A percentile compares a stretch with the other conserved stretches of the same genome.
Evolutionary conservation across 2,888 invertebrate genomes (phyloP).

Genomic region (Agriopis aurantiaria): DNA sequence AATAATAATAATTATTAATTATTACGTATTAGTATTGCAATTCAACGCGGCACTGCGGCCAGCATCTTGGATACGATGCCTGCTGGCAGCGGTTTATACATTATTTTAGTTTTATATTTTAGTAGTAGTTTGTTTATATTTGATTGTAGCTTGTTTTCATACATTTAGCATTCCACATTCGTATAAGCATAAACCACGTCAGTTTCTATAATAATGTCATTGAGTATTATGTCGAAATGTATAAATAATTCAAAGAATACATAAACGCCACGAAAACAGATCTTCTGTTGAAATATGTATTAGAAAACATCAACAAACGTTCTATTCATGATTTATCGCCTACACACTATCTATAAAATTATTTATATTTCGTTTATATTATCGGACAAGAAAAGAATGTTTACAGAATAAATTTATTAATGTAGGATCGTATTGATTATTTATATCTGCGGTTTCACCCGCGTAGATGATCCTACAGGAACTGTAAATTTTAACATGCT

Average conservation of each 20-base stretch:
- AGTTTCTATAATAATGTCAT: too few species aligned
- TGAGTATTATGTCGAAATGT: not conserved
- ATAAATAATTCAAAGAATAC: not conserved
- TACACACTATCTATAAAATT: conserved; percentile 20
- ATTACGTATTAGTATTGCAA: too few species aligned
- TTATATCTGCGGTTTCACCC: not conserved
- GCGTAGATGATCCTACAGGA: not conserved
- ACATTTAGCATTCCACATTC: too few species aligned
- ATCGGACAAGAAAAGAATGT: conserved; percentile 29
- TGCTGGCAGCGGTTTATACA: too few species aligned
- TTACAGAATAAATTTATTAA: conserved; percentile 15
- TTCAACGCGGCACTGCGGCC: too few species aligned
- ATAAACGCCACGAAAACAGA: not conserved
- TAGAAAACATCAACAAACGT: conserved; percentile 29
- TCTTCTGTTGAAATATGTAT: conserved; percentile 13
- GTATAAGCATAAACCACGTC: too few species aligned
- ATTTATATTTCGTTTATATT: conserved; percentile 37
- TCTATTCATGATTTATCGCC: conserved; percentile 34
- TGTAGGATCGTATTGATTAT: conserved; percentile 5
- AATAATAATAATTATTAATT: too few species aligned
- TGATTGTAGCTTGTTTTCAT: too few species aligned
- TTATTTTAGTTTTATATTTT: too few species aligned
- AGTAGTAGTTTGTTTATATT: too few species aligned
- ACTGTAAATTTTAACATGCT: not conserved
- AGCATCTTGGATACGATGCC: too few species aligned